Conservation (phyloP, 2,113 vertebrate species). For the Carassius carassius region DNA sequence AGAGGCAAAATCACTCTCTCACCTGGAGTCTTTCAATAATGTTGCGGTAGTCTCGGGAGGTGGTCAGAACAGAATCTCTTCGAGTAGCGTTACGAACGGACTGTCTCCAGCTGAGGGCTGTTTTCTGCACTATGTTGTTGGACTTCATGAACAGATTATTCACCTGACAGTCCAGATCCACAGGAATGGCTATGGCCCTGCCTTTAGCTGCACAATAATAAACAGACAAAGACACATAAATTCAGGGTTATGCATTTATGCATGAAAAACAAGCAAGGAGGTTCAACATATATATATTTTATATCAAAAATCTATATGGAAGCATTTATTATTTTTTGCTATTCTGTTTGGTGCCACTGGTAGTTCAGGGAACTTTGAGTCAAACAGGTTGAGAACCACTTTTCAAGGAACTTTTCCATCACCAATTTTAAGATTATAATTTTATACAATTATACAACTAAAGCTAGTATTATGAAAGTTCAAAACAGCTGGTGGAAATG, state of each 20-base stretch:
- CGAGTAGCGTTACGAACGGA: conserved; percentile 87
- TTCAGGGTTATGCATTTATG: neutral
- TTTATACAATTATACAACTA: neutral
- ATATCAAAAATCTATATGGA: neutral
- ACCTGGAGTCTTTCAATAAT: conserved; percentile 98
- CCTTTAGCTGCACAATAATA: conserved; percentile 83
- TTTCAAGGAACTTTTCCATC: neutral
- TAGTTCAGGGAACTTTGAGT: no score
- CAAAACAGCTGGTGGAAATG: neutral
- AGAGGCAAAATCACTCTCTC: neutral
- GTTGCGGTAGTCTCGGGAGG: conserved; percentile 95
- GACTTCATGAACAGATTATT: conserved; percentile 97
- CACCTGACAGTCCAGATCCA: conserved; percentile 96
- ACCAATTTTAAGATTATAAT: neutral
- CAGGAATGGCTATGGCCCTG: conserved; percentile 92
- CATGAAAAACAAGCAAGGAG: neutral
- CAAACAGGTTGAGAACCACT: neutral
- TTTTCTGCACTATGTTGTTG: conserved; percentile 98
- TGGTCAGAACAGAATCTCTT: conserved; percentile 87
- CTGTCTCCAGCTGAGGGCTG: conserved; percentile 94
- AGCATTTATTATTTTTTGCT: no score
- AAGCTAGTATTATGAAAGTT: neutral
- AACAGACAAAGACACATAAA: neutral
- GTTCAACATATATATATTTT: neutral
- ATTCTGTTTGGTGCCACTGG: no score